These are phyloP conservation scores for Noctua fimbriata DNA, from an alignment of 2,888 invertebrate genomes.

Conservation along the genomic window DNA sequence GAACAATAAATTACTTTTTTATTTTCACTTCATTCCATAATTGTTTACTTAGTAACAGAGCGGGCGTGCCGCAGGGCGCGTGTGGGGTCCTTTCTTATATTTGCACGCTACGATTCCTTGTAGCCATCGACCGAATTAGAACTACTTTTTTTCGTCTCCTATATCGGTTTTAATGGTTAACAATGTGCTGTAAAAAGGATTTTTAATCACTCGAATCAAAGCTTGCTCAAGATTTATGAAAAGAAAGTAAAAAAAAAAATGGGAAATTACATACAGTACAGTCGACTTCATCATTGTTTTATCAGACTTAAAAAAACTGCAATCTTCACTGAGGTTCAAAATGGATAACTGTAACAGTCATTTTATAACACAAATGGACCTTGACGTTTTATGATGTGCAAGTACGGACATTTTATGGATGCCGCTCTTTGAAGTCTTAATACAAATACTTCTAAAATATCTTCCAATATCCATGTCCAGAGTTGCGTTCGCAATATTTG, in stretches of 20 bases:
- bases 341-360: not conserved
- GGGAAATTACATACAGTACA: not conserved
- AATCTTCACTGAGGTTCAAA: not conserved
- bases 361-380: not conserved
- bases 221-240: slow-evolving; percentile 2
- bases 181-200: slow-evolving; percentile 57
- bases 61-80: slow-evolving; percentile 72
- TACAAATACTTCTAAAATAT: not conserved
- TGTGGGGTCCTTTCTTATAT: slow-evolving; percentile 70
- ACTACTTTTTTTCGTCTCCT: slow-evolving; percentile 53
- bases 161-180: slow-evolving; percentile 54
- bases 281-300: not conserved
- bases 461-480: not conserved
- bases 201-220: slow-evolving; percentile 47
- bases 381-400: not conserved
- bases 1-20: slow-evolving; percentile 80
- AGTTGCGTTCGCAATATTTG: not conserved
- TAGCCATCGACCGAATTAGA: slow-evolving; percentile 67
- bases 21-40: slow-evolving; percentile 72
- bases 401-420: not conserved
- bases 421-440: not conserved
- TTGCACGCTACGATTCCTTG: slow-evolving; percentile 68
- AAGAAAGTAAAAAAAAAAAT: slow-evolving; percentile 18
- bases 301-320: not conserved
- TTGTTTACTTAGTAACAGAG: slow-evolving; percentile 78